Conservation (phyloP, 2,113 vertebrate species). For the Spea multiplicata region DNA sequence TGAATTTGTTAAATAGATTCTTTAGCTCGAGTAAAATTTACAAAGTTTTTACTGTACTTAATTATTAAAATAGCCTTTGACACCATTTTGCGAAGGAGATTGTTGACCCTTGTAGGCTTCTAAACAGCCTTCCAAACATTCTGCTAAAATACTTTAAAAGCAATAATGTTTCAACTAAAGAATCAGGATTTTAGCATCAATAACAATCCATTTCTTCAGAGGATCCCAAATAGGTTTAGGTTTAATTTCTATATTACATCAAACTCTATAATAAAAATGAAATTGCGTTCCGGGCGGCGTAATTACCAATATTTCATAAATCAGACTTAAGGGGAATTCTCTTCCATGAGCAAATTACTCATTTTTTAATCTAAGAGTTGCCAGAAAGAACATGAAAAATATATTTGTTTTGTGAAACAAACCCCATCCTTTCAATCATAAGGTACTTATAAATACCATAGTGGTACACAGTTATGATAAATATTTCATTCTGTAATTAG, state of each 20-base stretch:
- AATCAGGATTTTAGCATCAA: conserved; percentile 8
- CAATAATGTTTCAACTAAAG: conserved; percentile 18
- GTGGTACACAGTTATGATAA: too few species aligned
- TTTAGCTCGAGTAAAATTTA: too few species aligned
- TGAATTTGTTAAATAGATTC: too few species aligned
- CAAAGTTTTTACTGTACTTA: too few species aligned
- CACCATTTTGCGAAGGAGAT: too few species aligned
- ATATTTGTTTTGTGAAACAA: not conserved
- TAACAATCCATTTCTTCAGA: conserved; percentile 22
- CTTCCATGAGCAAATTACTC: conserved; percentile 16
- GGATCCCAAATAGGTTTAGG: conserved; percentile 24
- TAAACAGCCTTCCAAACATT: not conserved
- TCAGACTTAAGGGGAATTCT: conserved; percentile 18
- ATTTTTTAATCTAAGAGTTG: conserved; percentile 18
- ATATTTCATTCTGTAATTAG: too few species aligned
- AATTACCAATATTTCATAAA: conserved; percentile 38
- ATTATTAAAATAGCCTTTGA: too few species aligned
- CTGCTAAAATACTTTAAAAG: conserved; percentile 6
- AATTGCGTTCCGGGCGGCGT: conserved; percentile 24
- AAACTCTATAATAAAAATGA: conserved; percentile 39
- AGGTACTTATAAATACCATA: not conserved
- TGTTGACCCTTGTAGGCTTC: too few species aligned
- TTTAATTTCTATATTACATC: conserved; percentile 31
- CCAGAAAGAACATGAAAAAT: not conserved
- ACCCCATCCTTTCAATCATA: not conserved